These are phyloP conservation scores for Dorcus parallelipipedus DNA, from an alignment of 2,888 invertebrate genomes.

Conservation along the genomic window DNA sequence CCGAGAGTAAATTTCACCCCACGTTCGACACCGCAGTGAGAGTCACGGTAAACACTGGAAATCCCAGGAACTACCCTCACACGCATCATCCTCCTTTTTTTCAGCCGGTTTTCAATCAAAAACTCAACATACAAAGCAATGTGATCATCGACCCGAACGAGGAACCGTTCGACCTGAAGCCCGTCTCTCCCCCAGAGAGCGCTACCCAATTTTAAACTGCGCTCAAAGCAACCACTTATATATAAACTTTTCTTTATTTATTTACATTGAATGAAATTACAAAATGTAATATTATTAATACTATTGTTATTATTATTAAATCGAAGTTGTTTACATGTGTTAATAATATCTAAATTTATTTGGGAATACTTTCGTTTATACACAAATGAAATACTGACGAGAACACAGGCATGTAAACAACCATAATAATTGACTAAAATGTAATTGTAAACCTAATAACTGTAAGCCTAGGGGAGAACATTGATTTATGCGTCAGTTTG, in stretches of 20 bases:
- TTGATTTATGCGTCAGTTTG: too few relatives aligned
- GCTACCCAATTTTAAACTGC: too few relatives aligned
- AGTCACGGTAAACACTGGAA: slow-evolving; percentile 1
- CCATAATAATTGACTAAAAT: slow-evolving; percentile 5
- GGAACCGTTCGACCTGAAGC: slow-evolving; percentile 8
- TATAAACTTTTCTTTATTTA: neutral
- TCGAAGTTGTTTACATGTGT: slow-evolving; percentile 7
- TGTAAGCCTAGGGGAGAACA: too few relatives aligned
- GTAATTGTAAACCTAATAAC: neutral
- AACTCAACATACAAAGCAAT: slow-evolving; percentile 24
- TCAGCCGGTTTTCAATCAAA: slow-evolving; percentile 24
- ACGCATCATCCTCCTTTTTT: neutral
- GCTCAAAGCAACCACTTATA: too few relatives aligned
- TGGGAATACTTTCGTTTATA: too few relatives aligned
- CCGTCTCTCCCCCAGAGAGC: slow-evolving; percentile 10
- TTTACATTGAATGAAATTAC: slow-evolving; percentile 13
- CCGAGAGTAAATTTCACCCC: slow-evolving; percentile 11
- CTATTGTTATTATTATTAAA: slow-evolving; percentile 2
- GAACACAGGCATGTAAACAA: too few relatives aligned
- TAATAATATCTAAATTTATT: neutral
- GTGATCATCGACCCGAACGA: slow-evolving; percentile 20
- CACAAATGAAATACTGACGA: too few relatives aligned
- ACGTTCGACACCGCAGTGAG: slow-evolving; percentile 16
- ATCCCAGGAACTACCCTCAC: neutral
- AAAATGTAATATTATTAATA: slow-evolving; percentile 8